Base-by-base conservation (phyloP, 2,888 invertebrate species). In the Acleris literana region DNA sequence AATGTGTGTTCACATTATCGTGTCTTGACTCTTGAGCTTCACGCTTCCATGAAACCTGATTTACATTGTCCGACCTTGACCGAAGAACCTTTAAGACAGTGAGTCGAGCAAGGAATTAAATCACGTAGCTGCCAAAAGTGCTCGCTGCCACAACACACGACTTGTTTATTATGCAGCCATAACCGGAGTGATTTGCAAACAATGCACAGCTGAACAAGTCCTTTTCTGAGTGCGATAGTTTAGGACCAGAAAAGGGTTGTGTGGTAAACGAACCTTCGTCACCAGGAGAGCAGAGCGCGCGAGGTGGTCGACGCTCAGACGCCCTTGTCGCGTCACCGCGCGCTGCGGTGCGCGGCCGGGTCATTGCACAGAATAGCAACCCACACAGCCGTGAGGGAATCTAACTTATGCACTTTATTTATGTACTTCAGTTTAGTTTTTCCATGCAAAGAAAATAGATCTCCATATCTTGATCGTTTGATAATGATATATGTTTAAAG, bases 221-320 rank as follows among this genome's bases (percentile, higher is more conserved):
- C 83, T 82, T 85, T 81, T 81, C 75, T 78, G 76, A 71, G 70
- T 70, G 55, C 72, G 71, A 71, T 71, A 76, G 73, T 78, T 84
- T 85, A 88, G 87, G 84, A 84, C 86, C 80, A 83, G 83, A 81
- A 86, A 90, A 90, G 90, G 90, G 90, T 89, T 90, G 85, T 83
- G 77, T 81, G 76, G 79, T 78, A 76, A 80, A 73, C 81, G 83
- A 88, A 90, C 88, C 89, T 90, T 90, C 76, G 72, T 59, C 77
- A 90, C 87, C 79, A 90, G 88, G 88, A 79, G 73, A 74, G 71
- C 84, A 90, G 80, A 84, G 73, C 63, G 48, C 62, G 70, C 69
- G 71, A 83, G 77, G 84, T 74, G 85, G 74, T 84, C 71, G 75
- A 63, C 72, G 75, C 74, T 70, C 74, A 72, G 79, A 76, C 71